A percentile compares a stretch with the other conserved stretches of the same genome.
These are phyloP conservation scores for Brachyrhaphis roseni DNA, from an alignment of 2,797 vertebrate genomes.

Conservation along the genomic window DNA sequence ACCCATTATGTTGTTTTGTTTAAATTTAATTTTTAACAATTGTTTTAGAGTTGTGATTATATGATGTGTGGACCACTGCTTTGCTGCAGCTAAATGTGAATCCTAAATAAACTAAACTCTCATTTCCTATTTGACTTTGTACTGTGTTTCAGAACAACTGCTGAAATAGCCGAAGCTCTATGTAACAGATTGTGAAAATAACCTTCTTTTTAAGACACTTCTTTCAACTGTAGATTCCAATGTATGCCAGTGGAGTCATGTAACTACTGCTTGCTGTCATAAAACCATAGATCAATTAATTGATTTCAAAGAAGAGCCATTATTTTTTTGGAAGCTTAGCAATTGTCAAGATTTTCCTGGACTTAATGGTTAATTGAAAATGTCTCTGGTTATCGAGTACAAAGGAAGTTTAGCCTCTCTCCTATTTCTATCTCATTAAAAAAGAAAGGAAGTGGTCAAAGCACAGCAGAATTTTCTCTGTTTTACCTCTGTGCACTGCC, in stretches of 20 bases:
- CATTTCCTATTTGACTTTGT: background rate
- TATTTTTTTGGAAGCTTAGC: background rate
- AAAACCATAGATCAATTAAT: constrained; percentile 31
- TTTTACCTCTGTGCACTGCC: constrained; percentile 11
- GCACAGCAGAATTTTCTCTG: constrained; percentile 7
- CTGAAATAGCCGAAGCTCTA: background rate
- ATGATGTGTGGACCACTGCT: too few species aligned
- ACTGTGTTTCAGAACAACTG: background rate
- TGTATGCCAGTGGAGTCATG: constrained; percentile 4
- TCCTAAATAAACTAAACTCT: background rate
- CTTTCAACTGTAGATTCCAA: constrained; percentile 10
- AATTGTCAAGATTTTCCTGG: constrained; percentile 22
- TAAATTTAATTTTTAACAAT: too few species aligned
- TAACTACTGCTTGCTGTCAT: constrained; percentile 2
- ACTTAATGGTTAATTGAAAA: constrained; percentile 33
- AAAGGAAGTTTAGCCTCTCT: constrained; percentile 17
- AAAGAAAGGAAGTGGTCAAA: constrained; percentile 10
- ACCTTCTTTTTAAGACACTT: constrained; percentile 5
- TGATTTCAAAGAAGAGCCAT: constrained; percentile 32
- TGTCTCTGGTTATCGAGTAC: constrained; percentile 14
- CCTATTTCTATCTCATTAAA: constrained; percentile 33
- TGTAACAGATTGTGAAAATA: constrained; percentile 25
- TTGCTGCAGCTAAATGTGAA: too few species aligned
- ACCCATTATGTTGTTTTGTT: background rate
- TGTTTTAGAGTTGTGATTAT: too few species aligned